phyloP scores from a whole-genome alignment of 2,888 invertebrate species.

The Melinopterus prodromus region DNA sequence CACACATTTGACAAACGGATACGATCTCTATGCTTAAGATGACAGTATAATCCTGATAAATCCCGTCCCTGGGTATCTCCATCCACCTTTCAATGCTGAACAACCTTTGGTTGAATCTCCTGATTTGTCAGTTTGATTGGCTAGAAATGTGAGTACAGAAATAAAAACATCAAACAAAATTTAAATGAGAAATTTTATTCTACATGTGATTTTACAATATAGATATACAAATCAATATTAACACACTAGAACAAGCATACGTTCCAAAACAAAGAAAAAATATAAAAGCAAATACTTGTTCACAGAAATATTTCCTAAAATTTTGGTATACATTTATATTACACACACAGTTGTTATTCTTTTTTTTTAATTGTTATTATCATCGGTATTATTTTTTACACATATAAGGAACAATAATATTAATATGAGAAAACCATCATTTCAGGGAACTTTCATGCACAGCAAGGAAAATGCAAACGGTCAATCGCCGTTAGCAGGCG shows the following conservation, averaged over 20 bases:
- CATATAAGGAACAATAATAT: slow-evolving; percentile 44
- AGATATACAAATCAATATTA: slow-evolving; percentile 34
- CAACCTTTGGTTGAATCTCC: too few relatives aligned
- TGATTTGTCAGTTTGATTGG: too few relatives aligned
- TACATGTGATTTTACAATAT: slow-evolving; percentile 27
- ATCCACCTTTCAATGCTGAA: too few relatives aligned
- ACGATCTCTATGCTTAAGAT: too few relatives aligned
- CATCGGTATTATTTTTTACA: slow-evolving; percentile 35
- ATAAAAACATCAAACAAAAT: slow-evolving; percentile 33
- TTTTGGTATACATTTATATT: slow-evolving; percentile 47
- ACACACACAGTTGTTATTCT: slow-evolving; percentile 40
- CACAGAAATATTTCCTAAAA: slow-evolving; percentile 37
- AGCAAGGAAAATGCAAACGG: neutral
- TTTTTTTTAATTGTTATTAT: neutral
- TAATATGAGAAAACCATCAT: slow-evolving; percentile 28
- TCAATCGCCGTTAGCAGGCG: neutral
- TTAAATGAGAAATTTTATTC: slow-evolving; percentile 33
- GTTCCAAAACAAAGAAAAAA: neutral
- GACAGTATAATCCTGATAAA: too few relatives aligned
- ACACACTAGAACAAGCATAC: slow-evolving; percentile 31
- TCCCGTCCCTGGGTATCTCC: too few relatives aligned
- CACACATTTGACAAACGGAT: too few relatives aligned
- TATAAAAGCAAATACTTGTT: slow-evolving; percentile 37
- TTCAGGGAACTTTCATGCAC: neutral
- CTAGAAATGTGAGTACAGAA: neutral